A percentile compares a stretch with the other conserved stretches of the same genome.
phyloP scores from a whole-genome alignment of 2,888 invertebrate genomes.

The Chaitophorus viminalis region DNA sequence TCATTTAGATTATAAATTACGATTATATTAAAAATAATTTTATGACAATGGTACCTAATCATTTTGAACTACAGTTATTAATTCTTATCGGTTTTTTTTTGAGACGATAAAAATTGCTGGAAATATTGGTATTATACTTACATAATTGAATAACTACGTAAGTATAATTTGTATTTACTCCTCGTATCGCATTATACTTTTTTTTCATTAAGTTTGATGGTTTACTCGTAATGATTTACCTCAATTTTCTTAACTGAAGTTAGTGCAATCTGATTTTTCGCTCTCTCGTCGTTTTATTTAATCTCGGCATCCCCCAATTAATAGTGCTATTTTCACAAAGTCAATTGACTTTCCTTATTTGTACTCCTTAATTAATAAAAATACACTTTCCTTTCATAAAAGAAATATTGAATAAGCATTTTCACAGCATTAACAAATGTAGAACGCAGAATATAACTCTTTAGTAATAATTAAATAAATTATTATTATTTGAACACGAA shows the following conservation, averaged over 20 bases:
- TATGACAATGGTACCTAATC: too few species aligned
- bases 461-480: not conserved
- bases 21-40: too few species aligned
- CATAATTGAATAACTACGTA: not conserved
- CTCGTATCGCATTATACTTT: not conserved
- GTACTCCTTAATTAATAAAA: not conserved
- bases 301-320: not conserved
- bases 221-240: slow-evolving; percentile 14
- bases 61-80: too few species aligned
- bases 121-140: not conserved
- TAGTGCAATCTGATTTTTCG: not conserved
- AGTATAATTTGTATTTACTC: slow-evolving; percentile 1
- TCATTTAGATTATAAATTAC: not conserved
- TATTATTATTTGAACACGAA: not conserved
- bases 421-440: not conserved
- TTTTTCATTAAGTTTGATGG: not conserved
- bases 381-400: not conserved
- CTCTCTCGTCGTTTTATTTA: not conserved
- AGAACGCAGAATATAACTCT: not conserved
- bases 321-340: slow-evolving; percentile 4
- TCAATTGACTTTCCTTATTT: not conserved
- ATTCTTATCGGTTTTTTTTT: too few species aligned
- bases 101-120: too few species aligned
- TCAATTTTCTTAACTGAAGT: not conserved
- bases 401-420: not conserved